These are phyloP conservation scores for Oithona nana DNA, from an alignment of 2,888 invertebrate species.

Conservation along the genomic window DNA sequence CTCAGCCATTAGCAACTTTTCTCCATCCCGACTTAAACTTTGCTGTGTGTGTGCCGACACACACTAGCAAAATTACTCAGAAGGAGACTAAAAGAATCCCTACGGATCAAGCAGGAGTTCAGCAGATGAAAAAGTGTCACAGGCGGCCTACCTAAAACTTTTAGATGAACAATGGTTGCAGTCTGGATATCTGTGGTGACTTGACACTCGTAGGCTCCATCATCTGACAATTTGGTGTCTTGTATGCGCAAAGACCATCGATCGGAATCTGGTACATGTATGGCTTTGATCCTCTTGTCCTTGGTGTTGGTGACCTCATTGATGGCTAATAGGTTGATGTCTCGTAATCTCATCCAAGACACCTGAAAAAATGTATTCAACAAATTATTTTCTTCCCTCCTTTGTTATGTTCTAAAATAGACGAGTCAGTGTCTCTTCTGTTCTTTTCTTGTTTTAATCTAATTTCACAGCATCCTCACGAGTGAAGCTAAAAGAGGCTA, in stretches of 20 bases:
- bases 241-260: slow-evolving; percentile 9
- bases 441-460: neutral
- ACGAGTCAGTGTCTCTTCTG: neutral
- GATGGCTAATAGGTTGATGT: slow-evolving; percentile 5
- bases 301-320: slow-evolving; percentile 9
- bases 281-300: slow-evolving; percentile 11
- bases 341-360: slow-evolving; percentile 2
- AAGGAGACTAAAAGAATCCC: no score
- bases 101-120: no score
- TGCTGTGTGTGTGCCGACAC: no score
- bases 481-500: neutral
- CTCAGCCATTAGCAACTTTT: no score
- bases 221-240: slow-evolving; percentile 8
- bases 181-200: slow-evolving; percentile 2
- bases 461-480: neutral
- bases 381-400: neutral
- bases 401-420: neutral
- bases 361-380: neutral
- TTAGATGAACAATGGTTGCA: neutral
- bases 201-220: slow-evolving; percentile 6
- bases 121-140: no score
- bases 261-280: slow-evolving; percentile 4
- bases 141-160: slow-evolving; percentile 5
- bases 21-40: no score
- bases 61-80: no score